Evolutionary conservation across 2,797 vertebrate genomes (phyloP), one percentile per base, ranked within the genome.

Genomic region (Salmo trutta): DNA sequence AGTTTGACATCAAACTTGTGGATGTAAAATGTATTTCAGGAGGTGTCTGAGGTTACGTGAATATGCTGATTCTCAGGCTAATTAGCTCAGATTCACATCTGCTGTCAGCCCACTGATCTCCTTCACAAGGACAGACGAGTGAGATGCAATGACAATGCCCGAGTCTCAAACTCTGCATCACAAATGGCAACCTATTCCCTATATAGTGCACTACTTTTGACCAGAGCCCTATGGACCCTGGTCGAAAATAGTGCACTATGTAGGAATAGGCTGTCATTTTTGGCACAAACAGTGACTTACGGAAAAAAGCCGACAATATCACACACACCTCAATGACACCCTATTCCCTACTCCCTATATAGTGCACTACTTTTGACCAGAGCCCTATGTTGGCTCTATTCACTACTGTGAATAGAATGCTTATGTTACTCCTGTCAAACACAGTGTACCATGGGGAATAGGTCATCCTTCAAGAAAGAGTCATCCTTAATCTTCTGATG

Each of bases 401-500:
- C 56, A 19, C 17, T 8, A 59, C 17, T 6, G 56, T 47, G 41
- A 47, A 47, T 47, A 47, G 10, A 47, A 47, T 14, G 41, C 41
- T 47, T 47, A 3, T 47, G 41, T 3, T 47, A 12, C 19, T 21
- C 5, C 1, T 6, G 56, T n/a, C 56, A 59, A 8, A 59, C 6
- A 8, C 5, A 59, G 56, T 10, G 56, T 19, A 21, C 56, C n/a
- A 59, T 21, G 41, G 17, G 36, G 19, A n/a, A 33, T 15, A 59
- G 72, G 16, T 8, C 31, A 47, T 51, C 15, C 54, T 24, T 33
- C 3, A 19, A 68, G 66, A 66, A 5, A 19, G 15, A 69, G 71
- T n/a, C 24, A 73, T 17, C 69, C 72, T 81, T 62, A 73, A 78
- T 71, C 47, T 29, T 12, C 41, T 47, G 41, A 47, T 4, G 68